Evolutionary conservation across 2,888 invertebrate species (phyloP), one percentile per base, ranked within the genome.

Genomic region (Stegophylla sp.): DNA sequence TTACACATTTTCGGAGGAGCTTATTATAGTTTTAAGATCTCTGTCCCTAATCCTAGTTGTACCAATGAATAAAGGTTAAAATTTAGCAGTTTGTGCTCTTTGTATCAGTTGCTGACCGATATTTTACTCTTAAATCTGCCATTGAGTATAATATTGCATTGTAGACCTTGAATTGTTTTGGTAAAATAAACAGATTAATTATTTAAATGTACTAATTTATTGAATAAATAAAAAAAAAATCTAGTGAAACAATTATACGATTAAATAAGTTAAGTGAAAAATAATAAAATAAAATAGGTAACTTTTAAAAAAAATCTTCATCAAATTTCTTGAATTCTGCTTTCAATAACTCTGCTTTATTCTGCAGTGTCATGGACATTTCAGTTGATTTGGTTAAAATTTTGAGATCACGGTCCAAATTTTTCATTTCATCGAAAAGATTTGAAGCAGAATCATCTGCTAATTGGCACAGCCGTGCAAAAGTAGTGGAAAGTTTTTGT

Each of bases 241-340:
- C n/a, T n/a, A n/a, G n/a, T n/a, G n/a, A n/a, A n/a, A n/a, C n/a
- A n/a, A n/a, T n/a, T n/a, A n/a, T n/a, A n/a, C n/a, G n/a, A n/a
- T n/a, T n/a, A n/a, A n/a, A n/a, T n/a, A n/a, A n/a, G n/a, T n/a
- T n/a, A n/a, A n/a, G n/a, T n/a, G n/a, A n/a, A n/a, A n/a, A n/a
- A n/a, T n/a, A n/a, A n/a, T n/a, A n/a, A n/a, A n/a, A n/a, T n/a
- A n/a, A n/a, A n/a, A n/a, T n/a, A n/a, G n/a, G n/a, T n/a, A n/a
- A n/a, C n/a, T n/a, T n/a, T n/a, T n/a, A n/a, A n/a, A 94, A 90
- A 87, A 95, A 98, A 84, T 94, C 94, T 85, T 94, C 93, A 85
- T 95, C 94, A 87, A 98, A 98, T 82, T 94, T 91, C 84, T 95
- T 94, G 83, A 97, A 89, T 88, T 97, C 96, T 87, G 94, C 94